Percentiles rank a stretch among this genome's conserved stretches.
Conservation (phyloP, 2,888 invertebrate species). For the Thecocarcelia acutangulata region DNA sequence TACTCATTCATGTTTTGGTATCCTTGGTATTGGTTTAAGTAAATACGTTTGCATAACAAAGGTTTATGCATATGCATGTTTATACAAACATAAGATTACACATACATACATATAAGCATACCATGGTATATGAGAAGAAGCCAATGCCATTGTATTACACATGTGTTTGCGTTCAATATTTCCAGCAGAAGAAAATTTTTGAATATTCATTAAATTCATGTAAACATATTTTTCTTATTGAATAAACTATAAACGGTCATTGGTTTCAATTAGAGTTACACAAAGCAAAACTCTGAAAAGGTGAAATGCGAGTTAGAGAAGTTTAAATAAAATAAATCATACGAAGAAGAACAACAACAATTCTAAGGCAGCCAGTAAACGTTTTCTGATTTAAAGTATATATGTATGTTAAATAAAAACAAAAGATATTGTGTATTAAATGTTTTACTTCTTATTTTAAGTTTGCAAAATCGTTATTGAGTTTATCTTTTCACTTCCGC, state of each 20-base stretch:
- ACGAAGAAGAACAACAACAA: too few species aligned
- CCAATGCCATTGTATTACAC: too few species aligned
- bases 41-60: not conserved
- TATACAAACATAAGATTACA: not conserved
- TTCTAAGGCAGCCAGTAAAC: too few species aligned
- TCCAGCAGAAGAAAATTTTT: slow-evolving; percentile 6
- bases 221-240: not conserved
- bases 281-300: not conserved
- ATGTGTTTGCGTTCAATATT: not conserved
- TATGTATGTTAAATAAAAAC: too few species aligned
- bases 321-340: too few species aligned
- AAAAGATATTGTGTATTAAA: too few species aligned
- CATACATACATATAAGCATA: not conserved
- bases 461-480: too few species aligned
- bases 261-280: not conserved
- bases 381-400: too few species aligned
- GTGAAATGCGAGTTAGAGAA: not conserved
- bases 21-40: not conserved
- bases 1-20: not conserved
- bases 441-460: too few species aligned
- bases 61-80: not conserved
- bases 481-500: too few species aligned
- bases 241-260: slow-evolving; percentile 16
- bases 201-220: slow-evolving; percentile 48
- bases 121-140: too few species aligned